phyloP scores from a whole-genome alignment of 2,113 vertebrate genomes.

The Gorsachius goisagi region DNA sequence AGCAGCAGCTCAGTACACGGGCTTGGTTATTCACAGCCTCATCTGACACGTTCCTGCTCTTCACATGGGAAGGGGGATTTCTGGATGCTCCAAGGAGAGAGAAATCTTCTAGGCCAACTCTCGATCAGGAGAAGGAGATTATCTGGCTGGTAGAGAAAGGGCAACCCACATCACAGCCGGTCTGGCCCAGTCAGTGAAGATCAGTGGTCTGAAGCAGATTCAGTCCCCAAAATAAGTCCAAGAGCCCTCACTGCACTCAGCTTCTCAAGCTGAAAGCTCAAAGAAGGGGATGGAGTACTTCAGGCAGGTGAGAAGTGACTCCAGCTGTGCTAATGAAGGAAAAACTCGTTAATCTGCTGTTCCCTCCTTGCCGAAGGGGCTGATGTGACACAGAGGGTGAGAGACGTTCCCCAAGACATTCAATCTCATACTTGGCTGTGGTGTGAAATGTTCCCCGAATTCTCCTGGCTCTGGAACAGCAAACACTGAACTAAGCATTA shows the following conservation, averaged over 20 bases:
- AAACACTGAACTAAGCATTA: not conserved
- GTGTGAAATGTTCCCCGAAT: not conserved
- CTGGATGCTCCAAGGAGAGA: not conserved
- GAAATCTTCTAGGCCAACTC: not conserved
- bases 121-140: not conserved
- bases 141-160: not conserved
- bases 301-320: not conserved
- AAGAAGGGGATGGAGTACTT: not conserved
- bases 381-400: not conserved
- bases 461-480: not conserved
- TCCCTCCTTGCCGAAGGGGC: not conserved
- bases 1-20: not conserved
- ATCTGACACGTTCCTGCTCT: not conserved
- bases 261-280: not conserved
- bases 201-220: not conserved
- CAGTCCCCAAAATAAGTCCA: not conserved
- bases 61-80: not conserved
- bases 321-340: not conserved
- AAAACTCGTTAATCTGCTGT: not conserved
- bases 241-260: not conserved
- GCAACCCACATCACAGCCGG: not conserved
- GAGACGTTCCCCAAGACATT: not conserved
- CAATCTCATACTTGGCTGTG: fast-evolving
- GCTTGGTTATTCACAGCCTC: not conserved
- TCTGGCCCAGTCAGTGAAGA: not conserved